These are phyloP conservation scores for Brachypalpus laphriformis DNA, from an alignment of 2,888 invertebrate species.

Conservation along the genomic window DNA sequence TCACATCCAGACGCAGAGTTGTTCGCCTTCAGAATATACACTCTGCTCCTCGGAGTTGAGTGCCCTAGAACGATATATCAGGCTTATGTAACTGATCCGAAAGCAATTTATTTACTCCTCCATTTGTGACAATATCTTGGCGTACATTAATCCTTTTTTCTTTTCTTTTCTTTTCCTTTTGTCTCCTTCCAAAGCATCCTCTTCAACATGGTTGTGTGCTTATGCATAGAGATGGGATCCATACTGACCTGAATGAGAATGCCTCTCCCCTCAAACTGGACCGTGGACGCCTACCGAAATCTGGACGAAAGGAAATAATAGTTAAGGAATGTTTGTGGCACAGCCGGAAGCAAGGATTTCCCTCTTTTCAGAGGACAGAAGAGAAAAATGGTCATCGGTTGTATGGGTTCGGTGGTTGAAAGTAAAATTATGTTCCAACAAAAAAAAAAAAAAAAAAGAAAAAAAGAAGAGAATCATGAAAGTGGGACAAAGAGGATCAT, in stretches of 20 bases:
- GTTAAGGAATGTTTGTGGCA: constrained; percentile 59
- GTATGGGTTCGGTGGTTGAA: constrained; percentile 1
- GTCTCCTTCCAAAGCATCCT: background rate
- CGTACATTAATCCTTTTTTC: constrained; percentile 67
- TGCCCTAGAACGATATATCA: constrained; percentile 40
- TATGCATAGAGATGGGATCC: constrained; percentile 23
- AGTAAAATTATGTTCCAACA: constrained; percentile 52
- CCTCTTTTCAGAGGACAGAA: constrained; percentile 3
- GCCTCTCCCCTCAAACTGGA: background rate
- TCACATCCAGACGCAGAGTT: constrained; percentile 36
- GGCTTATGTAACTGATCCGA: constrained; percentile 71
- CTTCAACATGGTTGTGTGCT: background rate
- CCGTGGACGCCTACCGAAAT: constrained; percentile 39
- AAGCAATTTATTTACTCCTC: constrained; percentile 72
- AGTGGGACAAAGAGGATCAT: constrained; percentile 33
- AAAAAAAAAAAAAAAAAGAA: background rate
- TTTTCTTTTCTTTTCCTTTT: background rate
- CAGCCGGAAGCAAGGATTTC: constrained; percentile 47
- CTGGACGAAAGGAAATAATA: constrained; percentile 38
- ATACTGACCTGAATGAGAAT: constrained; percentile 29
- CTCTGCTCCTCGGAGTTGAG: background rate
- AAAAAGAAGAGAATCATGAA: background rate
- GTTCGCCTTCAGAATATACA: background rate
- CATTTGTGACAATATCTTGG: constrained; percentile 72
- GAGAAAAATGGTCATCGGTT: constrained; percentile 26